Base-by-base conservation (phyloP, 2,797 vertebrate species). In the Naso thynnoides region DNA sequence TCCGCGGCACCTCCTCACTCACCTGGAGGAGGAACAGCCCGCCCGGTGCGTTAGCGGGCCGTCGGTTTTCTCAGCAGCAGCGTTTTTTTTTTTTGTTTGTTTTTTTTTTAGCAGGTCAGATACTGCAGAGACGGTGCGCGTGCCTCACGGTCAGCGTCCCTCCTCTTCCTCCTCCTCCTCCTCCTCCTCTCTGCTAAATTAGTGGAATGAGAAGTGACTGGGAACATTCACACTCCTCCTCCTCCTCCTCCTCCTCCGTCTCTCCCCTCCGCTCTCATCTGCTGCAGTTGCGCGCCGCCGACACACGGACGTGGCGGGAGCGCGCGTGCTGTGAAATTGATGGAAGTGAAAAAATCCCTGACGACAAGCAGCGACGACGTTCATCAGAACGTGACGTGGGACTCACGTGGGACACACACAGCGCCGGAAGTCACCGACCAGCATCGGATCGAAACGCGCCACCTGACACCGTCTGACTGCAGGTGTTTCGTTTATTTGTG, bases 241-340 rank as follows among this genome's bases (percentile, higher is more conserved):
- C 95, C 94, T 26, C 18, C 90, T 87, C 70, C 54, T 95, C 64
- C 94, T 91, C 78, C 13, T 8, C 53, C 31, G 91, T 13, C 56
- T 88, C 1, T 80, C 91, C 10, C 47, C 89, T 33, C 1, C 64
- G 92, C 95, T 69, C 94, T 93, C 65, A 69, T 92, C 90, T 76
- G 92, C 95, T 76, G 95, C 95, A 84, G 92, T 93, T 70, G 94
- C 92, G 83, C 88, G 89, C 48, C 44, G 74, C 57, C 77, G 85
- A 26, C 36, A 10, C 47, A 27, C 38, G 1, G 15, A 16, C 39
- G 21, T 2, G 1, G 1, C 57, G 55, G 49, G 48, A 3, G 67
- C 79, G 82, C 80, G 78, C 80, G 57, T 66, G 64, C 78, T 78
- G 73, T 83, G 82, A 89, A 86, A 86, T 62, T 73, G 52, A 81